Percentiles rank a stretch among this genome's conserved stretches.
Evolutionary conservation across 2,797 vertebrate genomes (phyloP).

Genomic region (Eupleurogrammus muticus): DNA sequence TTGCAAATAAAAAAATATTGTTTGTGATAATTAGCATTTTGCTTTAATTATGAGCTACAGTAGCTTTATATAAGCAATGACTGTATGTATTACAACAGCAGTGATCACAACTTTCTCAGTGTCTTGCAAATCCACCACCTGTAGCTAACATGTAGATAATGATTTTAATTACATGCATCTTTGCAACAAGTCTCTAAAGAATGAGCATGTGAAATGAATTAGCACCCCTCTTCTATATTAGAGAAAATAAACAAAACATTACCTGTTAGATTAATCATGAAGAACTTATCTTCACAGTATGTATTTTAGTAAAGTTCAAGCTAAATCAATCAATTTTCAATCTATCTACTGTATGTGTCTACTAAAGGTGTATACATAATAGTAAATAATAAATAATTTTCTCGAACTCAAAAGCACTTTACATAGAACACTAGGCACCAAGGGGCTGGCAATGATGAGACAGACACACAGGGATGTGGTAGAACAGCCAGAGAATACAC

Average conservation of each 20-base stretch:
- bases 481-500: too few species aligned
- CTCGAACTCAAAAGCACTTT: too few species aligned
- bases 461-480: too few species aligned
- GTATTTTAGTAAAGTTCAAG: background rate
- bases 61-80: background rate
- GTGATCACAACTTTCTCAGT: constrained; percentile 14
- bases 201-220: constrained; percentile 21
- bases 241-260: constrained; percentile 4
- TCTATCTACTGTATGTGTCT: background rate
- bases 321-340: background rate
- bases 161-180: constrained; percentile 23
- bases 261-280: background rate
- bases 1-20: background rate
- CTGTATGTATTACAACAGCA: background rate
- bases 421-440: too few species aligned
- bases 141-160: constrained; percentile 30
- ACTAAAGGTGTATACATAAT: too few species aligned
- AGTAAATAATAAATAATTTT: too few species aligned
- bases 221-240: background rate
- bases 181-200: constrained; percentile 17
- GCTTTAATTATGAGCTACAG: background rate
- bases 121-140: constrained; percentile 16
- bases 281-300: background rate
- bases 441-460: too few species aligned
- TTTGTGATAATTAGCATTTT: background rate